Evolutionary conservation across 2,113 vertebrate species (phyloP), one percentile per base, ranked within the genome.

Genomic region (Donacobius atricapilla): DNA sequence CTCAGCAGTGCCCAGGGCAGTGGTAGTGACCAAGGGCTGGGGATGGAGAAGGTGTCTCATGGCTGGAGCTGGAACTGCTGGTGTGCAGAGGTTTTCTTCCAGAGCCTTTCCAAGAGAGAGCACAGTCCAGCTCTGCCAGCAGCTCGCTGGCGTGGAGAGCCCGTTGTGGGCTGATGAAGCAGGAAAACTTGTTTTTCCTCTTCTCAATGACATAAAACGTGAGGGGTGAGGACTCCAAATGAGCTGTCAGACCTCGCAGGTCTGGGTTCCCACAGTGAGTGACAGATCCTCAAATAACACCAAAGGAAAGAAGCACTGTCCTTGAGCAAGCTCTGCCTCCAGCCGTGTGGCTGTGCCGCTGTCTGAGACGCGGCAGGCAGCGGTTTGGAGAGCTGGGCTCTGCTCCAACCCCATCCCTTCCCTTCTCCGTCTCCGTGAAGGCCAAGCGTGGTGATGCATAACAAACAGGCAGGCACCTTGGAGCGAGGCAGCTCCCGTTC

Each of bases 101-200:
- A 68, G 45, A 61, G 56, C 68, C 58, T 72, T 77, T 28, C 39
- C 51, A 54, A 68, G 57, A 69, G 16, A 66, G 30, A 94, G n/a
- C 28, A 35, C 42, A 82, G 77, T 68, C 42, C 27, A 35, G 57
- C 60, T 73, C 64, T 56, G 25, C 16, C 0, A 50, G 64, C 11
- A 9, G 37, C 65, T 57, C 0, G 0, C 54, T 56, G 60, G 40
- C 0, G 0, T 30, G 25, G 50, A 45, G 40, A 83, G 60, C 42
- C 25, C 2, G 0, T 4, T 0, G 2, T 37, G 72, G 57, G 69
- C 56, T 87, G 70, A 57, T 51, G 90, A 83, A 94, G 92, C 85
- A 73, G 96, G 79, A 92, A 79, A 95, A 95, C 90, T 94, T 80
- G 92, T 83, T 97, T 94, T 85, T 83, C 88, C n/a, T 89, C 81